phyloP scores from a whole-genome alignment of 2,113 vertebrate genomes.

The Kryptolebias marmoratus region DNA sequence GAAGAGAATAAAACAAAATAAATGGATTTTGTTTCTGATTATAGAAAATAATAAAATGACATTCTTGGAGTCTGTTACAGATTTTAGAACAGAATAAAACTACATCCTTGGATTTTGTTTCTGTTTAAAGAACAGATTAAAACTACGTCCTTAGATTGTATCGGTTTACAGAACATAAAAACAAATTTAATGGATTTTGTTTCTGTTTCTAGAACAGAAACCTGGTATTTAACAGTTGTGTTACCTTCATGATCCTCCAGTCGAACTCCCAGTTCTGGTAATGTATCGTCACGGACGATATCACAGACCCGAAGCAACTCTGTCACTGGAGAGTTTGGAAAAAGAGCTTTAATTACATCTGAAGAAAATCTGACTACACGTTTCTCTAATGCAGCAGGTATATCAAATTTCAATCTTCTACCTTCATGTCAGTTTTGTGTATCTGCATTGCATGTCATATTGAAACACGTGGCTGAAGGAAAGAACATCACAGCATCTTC shows the following conservation, averaged over 20 bases:
- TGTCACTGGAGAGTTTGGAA: conserved; percentile 75
- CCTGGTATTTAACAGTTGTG: not conserved
- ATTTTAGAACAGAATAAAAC: not conserved
- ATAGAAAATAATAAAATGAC: no score
- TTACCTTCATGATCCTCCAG: conserved; percentile 97
- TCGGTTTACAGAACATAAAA: no score
- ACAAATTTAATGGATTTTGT: not conserved
- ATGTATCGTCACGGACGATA: conserved; percentile 86
- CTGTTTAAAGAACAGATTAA: not conserved
- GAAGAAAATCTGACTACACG: not conserved
- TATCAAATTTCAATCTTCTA: not conserved
- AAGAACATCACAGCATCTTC: no score
- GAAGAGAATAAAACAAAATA: no score
- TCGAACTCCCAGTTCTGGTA: conserved; percentile 93
- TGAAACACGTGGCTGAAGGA: no score
- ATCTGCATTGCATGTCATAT: no score
- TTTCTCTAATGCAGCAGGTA: no score
- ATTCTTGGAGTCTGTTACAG: no score
- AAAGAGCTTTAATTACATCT: not conserved
- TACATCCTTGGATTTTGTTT: not conserved
- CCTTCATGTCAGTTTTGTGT: no score
- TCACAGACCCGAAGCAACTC: conserved; percentile 91
- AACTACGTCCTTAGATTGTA: no score
- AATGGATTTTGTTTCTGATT: no score
- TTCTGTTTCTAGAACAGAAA: not conserved